These are phyloP conservation scores for Mythimna lalbum DNA, from an alignment of 2,888 invertebrate species.

Conservation along the genomic window DNA sequence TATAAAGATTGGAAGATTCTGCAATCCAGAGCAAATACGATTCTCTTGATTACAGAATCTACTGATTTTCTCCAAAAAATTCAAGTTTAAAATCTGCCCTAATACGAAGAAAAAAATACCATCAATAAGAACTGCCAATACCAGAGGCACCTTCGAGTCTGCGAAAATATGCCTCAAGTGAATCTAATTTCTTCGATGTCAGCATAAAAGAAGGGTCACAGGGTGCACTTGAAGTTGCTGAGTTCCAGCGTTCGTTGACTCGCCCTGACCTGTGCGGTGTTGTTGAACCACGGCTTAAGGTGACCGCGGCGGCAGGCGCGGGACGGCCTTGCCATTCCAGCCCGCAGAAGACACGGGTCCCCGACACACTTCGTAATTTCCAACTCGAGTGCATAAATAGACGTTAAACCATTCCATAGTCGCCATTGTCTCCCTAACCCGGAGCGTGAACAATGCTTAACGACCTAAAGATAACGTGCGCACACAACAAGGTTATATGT, in stretches of 20 bases:
- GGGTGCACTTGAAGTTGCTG: slow-evolving; percentile 38
- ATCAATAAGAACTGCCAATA: slow-evolving; percentile 28
- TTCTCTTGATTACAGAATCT: background rate
- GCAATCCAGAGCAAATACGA: too few species aligned
- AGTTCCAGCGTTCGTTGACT: slow-evolving; percentile 65
- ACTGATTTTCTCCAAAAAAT: too few species aligned
- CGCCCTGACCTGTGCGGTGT: slow-evolving; percentile 51
- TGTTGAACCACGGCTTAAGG: slow-evolving; percentile 64
- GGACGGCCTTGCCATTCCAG: slow-evolving; percentile 9
- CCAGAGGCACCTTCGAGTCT: slow-evolving; percentile 19
- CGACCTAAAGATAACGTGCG: slow-evolving; percentile 40
- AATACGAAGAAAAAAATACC: background rate
- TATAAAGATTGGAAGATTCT: too few species aligned
- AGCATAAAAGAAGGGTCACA: slow-evolving; percentile 47
- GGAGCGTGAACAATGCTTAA: slow-evolving; percentile 49
- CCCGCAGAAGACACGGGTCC: background rate
- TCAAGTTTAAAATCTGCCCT: background rate
- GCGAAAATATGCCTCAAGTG: slow-evolving; percentile 14
- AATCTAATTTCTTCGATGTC: slow-evolving; percentile 10
- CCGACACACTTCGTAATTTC: slow-evolving; percentile 34
- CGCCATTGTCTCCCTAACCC: slow-evolving; percentile 43
- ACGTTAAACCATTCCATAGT: slow-evolving; percentile 25
- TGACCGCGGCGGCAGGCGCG: slow-evolving; percentile 59
- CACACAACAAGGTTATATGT: slow-evolving; percentile 36
- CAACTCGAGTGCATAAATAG: slow-evolving; percentile 23